Evolutionary conservation across 2,888 invertebrate species (phyloP), one percentile per base, ranked within the genome.

Genomic region (Dione juno): DNA sequence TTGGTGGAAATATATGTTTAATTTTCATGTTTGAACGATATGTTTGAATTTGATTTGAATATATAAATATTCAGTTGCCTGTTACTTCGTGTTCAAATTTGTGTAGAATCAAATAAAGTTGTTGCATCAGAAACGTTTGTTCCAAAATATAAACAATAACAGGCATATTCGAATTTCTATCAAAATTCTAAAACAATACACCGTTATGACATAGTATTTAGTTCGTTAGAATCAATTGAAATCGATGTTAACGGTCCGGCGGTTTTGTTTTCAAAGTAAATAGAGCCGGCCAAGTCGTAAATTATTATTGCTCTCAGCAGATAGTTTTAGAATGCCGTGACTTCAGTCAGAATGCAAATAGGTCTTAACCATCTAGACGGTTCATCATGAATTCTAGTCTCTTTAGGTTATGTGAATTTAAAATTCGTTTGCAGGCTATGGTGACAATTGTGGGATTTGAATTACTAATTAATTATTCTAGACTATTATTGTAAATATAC

Each of bases 251-350:
- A 52, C 64, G 40, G 64, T 64, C 50, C 64, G 40, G 21, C 50
- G 64, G 37, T 35, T 63, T 64, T 64, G 64, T 64, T 64, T 52
- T 37, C 37, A 52, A 64, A 52, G 64, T 64, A 64, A 64, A 64
- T 64, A 64, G 5, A 16, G 16, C 19, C 13, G 64, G 37, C 14
- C 9, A 21, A 37, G 37, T 40, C 40, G 64, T 6, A 50, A 21
- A 21, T 59, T 61, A 61, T 50, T 19, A n/a, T 28, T 28, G 37
- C 40, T 37, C 8, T 14, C 16, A 14, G 19, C 14, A 45, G 37
- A 52, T 14, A 48, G 13, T 64, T 50, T 16, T 11, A 11, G 48
- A 50, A 11, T 19, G 43, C 13, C 35, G 16, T 50, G 41, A 40
- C 37, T 64, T 40, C 13, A 16, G 8, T 10, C 2, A 8, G 3